A percentile compares a stretch with the other conserved stretches of the same genome.
Evolutionary conservation across 2,113 vertebrate genomes (phyloP).

Genomic region (Pelobates fuscus): DNA sequence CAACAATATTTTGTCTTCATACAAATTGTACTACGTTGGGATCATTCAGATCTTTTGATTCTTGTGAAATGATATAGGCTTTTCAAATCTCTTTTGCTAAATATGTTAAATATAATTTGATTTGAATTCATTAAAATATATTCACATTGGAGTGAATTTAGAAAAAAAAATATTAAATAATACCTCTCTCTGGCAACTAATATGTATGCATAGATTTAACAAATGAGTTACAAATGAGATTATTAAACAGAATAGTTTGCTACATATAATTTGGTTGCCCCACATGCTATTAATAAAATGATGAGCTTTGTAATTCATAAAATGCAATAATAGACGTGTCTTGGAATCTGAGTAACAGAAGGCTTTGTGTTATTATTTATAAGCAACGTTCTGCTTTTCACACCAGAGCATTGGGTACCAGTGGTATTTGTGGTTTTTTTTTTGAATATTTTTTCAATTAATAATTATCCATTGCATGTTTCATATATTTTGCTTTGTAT

Average conservation of each 20-base stretch:
- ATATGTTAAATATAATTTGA: neutral
- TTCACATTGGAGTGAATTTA: constrained; percentile 29
- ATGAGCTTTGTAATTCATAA: constrained; percentile 8
- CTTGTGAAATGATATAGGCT: neutral
- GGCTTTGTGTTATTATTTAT: constrained; percentile 29
- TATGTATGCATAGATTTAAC: constrained; percentile 19
- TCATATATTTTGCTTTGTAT: no score
- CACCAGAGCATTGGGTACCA: neutral
- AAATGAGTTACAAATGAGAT: constrained; percentile 33
- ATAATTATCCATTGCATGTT: no score
- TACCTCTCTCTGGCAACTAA: neutral
- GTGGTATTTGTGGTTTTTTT: no score
- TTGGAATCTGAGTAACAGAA: constrained; percentile 19
- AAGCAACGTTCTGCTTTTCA: neutral
- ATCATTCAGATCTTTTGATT: no score
- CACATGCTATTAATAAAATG: constrained; percentile 32
- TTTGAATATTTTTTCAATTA: no score
- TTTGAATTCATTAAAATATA: constrained; percentile 27
- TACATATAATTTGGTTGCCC: constrained; percentile 29
- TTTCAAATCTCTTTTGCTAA: constrained; percentile 13
- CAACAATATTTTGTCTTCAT: no score
- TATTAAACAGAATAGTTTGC: constrained; percentile 32
- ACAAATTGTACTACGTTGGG: no score
- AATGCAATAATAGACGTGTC: constrained; percentile 35
- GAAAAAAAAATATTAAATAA: neutral